Evolutionary conservation across 1,140 invertebrate species (phyloP).

Genomic region (Drosophila burlai): DNA sequence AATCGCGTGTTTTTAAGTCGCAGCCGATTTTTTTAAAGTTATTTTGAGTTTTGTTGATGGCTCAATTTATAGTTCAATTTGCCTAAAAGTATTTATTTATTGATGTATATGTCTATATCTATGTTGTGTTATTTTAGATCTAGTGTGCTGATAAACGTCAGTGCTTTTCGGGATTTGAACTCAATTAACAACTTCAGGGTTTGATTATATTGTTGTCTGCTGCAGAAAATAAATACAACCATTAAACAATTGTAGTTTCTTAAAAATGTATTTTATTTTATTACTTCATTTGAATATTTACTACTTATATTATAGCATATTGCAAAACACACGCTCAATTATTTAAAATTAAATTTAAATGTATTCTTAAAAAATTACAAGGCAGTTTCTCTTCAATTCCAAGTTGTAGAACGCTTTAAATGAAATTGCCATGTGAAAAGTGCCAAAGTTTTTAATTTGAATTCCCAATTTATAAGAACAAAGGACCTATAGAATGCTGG

Average conservation of each 20-base stretch:
- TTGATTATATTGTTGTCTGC: not conserved
- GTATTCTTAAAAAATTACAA: no score
- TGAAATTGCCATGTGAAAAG: no score
- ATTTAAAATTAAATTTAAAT: no score
- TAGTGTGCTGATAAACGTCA: conserved; percentile 4
- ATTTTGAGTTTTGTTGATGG: conserved; percentile 2
- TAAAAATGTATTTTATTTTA: no score
- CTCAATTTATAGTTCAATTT: conserved; percentile 14
- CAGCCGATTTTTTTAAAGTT: not conserved
- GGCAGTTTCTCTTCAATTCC: no score
- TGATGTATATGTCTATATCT: not conserved
- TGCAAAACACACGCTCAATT: no score
- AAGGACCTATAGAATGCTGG: no score
- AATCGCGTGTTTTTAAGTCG: not conserved
- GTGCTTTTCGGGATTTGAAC: not conserved
- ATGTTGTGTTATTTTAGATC: not conserved
- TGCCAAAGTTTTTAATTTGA: no score
- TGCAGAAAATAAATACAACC: not conserved
- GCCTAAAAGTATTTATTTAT: not conserved
- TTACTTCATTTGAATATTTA: not conserved
- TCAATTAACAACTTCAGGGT: not conserved
- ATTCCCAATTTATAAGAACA: no score
- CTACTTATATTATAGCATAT: no score
- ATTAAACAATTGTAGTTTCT: not conserved
- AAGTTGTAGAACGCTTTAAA: no score